Evolutionary conservation across 2,888 invertebrate genomes (phyloP).

Genomic region (Xestia ashworthii): DNA sequence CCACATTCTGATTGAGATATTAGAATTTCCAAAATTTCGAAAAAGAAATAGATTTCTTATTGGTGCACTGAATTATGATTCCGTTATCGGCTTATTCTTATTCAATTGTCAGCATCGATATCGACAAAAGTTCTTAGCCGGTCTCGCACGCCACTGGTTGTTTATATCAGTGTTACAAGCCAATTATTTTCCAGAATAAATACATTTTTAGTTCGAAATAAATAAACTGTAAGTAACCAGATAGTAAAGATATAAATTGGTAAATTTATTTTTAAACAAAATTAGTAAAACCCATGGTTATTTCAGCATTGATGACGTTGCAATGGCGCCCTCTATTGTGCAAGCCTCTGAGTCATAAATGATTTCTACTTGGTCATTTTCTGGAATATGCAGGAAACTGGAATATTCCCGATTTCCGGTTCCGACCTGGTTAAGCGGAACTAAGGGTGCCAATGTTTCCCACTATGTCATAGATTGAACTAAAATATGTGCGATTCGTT

Average conservation of each 20-base stretch:
- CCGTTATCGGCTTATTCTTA: neutral
- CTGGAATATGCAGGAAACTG: neutral
- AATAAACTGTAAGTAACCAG: neutral
- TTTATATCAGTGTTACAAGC: slow-evolving; percentile 36
- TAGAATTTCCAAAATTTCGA: neutral
- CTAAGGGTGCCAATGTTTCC: neutral
- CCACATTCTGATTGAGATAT: neutral
- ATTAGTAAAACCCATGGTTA: neutral
- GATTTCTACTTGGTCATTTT: neutral
- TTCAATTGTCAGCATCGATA: slow-evolving; percentile 25
- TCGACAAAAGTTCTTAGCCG: slow-evolving; percentile 11
- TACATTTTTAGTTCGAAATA: neutral
- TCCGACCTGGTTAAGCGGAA: no score
- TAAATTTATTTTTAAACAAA: neutral
- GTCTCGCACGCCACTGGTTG: neutral
- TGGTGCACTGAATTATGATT: neutral
- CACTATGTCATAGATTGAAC: neutral
- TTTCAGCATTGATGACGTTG: neutral
- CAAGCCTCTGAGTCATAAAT: slow-evolving; percentile 20
- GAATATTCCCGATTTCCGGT: neutral
- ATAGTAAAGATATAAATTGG: neutral
- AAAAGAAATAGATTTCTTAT: neutral
- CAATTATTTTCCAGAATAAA: neutral
- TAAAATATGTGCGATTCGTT: neutral
- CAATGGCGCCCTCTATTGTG: slow-evolving; percentile 35